Evolutionary conservation across 2,113 vertebrate species (phyloP).

Genomic region (Spizaetus ornatus): DNA sequence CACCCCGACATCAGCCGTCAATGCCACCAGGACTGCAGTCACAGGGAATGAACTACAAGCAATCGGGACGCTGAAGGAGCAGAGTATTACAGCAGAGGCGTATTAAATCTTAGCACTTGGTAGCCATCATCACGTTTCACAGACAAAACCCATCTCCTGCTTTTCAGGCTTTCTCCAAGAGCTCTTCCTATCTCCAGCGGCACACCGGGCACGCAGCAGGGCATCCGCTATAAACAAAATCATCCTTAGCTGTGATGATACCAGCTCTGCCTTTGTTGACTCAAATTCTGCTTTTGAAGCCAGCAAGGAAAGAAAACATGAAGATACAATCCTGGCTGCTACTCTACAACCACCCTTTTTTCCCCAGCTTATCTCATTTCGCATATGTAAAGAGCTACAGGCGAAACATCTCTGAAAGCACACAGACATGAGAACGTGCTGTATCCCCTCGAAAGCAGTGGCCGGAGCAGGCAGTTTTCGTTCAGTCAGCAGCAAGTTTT

Average conservation of each 20-base stretch:
- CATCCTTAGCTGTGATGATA: neutral
- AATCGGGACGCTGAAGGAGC: neutral
- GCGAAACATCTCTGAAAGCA: neutral
- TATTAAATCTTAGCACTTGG: neutral
- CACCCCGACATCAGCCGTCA: neutral
- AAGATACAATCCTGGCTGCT: neutral
- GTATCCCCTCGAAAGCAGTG: neutral
- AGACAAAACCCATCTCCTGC: neutral
- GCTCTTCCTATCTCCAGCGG: neutral
- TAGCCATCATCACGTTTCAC: neutral
- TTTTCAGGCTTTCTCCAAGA: neutral
- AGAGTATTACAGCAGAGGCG: neutral
- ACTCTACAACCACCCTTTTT: neutral
- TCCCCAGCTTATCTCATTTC: neutral
- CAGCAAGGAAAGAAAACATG: neutral
- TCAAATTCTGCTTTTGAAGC: slow-evolving; percentile 36
- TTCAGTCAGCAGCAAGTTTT: neutral
- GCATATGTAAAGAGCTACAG: neutral
- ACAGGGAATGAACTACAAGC: fast-evolving
- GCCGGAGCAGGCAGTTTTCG: neutral
- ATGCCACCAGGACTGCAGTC: neutral
- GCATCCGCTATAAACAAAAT: neutral
- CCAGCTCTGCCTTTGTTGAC: neutral
- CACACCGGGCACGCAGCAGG: neutral
- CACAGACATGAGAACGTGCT: neutral